A percentile compares a stretch with the other conserved stretches of the same genome.
Conservation (phyloP, 1,140 invertebrate genomes). For the Andricus grossulariae region DNA sequence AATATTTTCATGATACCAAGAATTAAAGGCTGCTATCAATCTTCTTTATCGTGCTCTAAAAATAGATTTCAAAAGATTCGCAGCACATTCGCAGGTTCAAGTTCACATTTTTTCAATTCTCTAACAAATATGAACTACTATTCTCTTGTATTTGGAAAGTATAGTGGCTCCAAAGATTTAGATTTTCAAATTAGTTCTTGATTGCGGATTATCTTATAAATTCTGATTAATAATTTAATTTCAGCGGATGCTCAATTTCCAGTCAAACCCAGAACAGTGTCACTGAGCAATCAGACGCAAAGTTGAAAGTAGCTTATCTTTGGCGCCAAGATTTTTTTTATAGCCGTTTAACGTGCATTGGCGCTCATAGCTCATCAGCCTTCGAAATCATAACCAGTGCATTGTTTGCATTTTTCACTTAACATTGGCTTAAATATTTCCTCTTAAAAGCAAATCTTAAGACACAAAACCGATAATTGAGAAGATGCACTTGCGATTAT, state of each 20-base stretch:
- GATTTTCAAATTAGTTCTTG: too few species aligned
- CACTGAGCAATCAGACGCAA: slow-evolving; percentile 16
- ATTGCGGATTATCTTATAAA: not conserved
- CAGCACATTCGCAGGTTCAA: not conserved
- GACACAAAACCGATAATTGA: too few species aligned
- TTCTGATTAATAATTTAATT: not conserved
- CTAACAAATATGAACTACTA: too few species aligned
- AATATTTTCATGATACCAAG: slow-evolving; percentile 22
- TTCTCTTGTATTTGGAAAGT: too few species aligned
- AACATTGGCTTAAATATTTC: too few species aligned
- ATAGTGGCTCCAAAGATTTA: too few species aligned
- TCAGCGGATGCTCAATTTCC: not conserved
- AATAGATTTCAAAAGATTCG: not conserved
- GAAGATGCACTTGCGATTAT: too few species aligned
- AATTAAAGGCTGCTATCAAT: slow-evolving; percentile 14
- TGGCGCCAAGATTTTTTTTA: slow-evolving; percentile 61
- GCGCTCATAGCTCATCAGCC: slow-evolving; percentile 40
- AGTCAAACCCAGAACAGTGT: not conserved
- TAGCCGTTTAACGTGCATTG: slow-evolving; percentile 47
- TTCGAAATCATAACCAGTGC: slow-evolving; percentile 36
- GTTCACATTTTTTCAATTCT: not conserved
- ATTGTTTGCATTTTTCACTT: too few species aligned
- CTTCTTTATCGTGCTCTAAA: slow-evolving; percentile 13
- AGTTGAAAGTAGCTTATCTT: slow-evolving; percentile 51
- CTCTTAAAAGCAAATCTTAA: too few species aligned